Conservation (phyloP, 2,888 invertebrate genomes). For the Spodoptera picta region DNA sequence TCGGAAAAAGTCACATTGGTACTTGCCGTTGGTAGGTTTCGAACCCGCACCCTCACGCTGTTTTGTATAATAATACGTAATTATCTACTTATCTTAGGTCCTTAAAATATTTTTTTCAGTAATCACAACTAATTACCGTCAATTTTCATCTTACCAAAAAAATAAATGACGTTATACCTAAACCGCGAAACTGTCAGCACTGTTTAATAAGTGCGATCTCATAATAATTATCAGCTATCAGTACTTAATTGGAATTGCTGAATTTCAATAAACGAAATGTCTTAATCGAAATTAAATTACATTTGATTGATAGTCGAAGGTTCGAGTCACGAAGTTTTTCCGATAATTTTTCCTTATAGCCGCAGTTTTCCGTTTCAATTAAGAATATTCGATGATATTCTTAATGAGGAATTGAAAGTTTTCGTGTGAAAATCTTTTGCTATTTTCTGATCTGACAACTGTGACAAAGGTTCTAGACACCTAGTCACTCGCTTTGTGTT, state of each 20-base stretch:
- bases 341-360: not conserved
- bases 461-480: slow-evolving; percentile 13
- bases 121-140: no score
- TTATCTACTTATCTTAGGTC: no score
- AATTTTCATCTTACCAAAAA: no score
- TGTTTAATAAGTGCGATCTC: no score
- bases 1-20: no score
- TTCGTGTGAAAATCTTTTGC: not conserved
- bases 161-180: no score
- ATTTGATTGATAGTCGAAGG: slow-evolving; percentile 2
- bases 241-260: not conserved
- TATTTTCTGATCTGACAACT: slow-evolving; percentile 5
- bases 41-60: no score
- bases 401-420: not conserved
- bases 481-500: not conserved
- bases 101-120: no score
- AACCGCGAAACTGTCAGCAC: no score
- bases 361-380: not conserved
- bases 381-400: not conserved
- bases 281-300: not conserved
- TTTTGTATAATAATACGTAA: no score
- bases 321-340: not conserved
- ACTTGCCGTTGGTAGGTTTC: no score
- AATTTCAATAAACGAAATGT: slow-evolving; percentile 1
- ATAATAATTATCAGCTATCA: no score